phyloP scores from a whole-genome alignment of 2,797 vertebrate species.

The Menidia menidia region DNA sequence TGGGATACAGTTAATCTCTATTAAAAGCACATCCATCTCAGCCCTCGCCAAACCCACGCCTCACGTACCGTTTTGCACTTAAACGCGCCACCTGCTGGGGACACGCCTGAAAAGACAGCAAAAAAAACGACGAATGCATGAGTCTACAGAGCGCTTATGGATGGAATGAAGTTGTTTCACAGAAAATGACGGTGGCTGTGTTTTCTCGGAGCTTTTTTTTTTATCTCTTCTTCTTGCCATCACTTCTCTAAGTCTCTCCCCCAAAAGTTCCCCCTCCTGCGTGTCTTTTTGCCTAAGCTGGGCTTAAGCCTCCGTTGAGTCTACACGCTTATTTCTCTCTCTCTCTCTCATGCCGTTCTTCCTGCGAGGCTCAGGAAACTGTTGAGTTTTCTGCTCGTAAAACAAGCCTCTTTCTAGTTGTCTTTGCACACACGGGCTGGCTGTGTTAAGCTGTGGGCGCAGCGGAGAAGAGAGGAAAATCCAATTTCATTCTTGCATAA shows the following conservation, averaged over 20 bases:
- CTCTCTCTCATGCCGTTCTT: conserved; percentile 30
- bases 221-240: conserved; percentile 1
- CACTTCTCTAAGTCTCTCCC: conserved; percentile 15
- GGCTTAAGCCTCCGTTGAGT: conserved; percentile 41
- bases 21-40: conserved; percentile 56
- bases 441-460: conserved; percentile 46
- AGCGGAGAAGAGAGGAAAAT: background rate
- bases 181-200: background rate
- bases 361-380: conserved; percentile 40
- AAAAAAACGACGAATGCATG: background rate
- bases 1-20: conserved; percentile 66
- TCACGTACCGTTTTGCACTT: conserved; percentile 23
- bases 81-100: conserved; percentile 29
- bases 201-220: background rate
- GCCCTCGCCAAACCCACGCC: conserved; percentile 48
- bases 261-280: conserved; percentile 2
- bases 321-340: conserved; percentile 19
- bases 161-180: conserved; percentile 14
- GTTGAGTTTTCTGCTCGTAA: conserved; percentile 10
- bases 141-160: background rate
- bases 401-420: no score
- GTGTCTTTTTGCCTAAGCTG: conserved; percentile 17
- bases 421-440: conserved; percentile 12
- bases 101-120: background rate
- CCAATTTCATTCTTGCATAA: conserved; percentile 39